Base-by-base conservation (phyloP, 2,888 invertebrate genomes). In the Megalurothrips usitatus region DNA sequence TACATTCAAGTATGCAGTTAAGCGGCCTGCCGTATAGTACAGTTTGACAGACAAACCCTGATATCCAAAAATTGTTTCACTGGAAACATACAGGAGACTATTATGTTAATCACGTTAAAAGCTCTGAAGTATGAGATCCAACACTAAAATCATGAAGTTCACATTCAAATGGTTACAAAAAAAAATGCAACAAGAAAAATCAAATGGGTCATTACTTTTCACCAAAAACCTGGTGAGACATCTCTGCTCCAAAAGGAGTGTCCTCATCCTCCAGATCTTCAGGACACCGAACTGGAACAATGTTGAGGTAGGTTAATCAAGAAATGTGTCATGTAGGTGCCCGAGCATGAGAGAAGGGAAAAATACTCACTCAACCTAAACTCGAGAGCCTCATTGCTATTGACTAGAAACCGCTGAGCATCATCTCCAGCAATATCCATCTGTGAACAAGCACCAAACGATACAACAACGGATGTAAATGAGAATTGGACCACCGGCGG, bases 41-140 rank as follows among this genome's bases (percentile, higher is more conserved):
- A 98, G 87, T 83, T 92, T 90, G 4, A 98, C 91, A 82, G 90
- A 90, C 58, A 98, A 88, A 85, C 95, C 94, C 85, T 93, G 92
- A 86, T 97, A 99, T 4, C 98, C 99, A 89, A 97, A 97, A 86
- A 99, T 96, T 83, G 92, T 94, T 88, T 99, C 99, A 85, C 92
- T 91, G 85, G 49, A 87, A 87, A 82, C 82, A 79, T 83, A 82
- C 84, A 83, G 83, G 28, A 85, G 81, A 82, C 80, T 81, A 81
- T 83, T 83, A 83, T 23, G 78, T 81, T 63, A 47, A 63, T 49
- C 75, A 58, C 28, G 47, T 79, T 19, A 43, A 81, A 43, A 48
- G 78, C 78, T 34, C 10, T 43, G 26, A 23, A 26, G 17, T 79
- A 12, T 58, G 52, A 23, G 26, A 11, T 79, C 43, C 28, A 81